Evolutionary conservation across 2,888 invertebrate genomes (phyloP), one percentile per base, ranked within the genome.

Genomic region (Plebejus melissa): DNA sequence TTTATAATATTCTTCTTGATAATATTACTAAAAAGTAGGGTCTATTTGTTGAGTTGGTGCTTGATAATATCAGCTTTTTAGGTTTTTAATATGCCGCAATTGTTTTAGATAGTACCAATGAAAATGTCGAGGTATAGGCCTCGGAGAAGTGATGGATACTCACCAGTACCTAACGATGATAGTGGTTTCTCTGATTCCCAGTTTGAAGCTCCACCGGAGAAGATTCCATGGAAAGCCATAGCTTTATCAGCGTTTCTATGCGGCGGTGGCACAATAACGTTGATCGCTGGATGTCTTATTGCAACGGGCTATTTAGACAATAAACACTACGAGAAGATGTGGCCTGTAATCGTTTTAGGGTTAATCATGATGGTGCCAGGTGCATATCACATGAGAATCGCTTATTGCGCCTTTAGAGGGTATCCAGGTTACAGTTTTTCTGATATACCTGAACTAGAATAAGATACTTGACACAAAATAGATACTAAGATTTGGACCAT

Each of bases 281-380:
- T 98, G n/a, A 93, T 96, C 76, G 94, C 96, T 76, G 97, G 97
- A 60, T 95, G 96, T 79, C 90, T 98, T 78, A 96, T 98, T 77
- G 95, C 97, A 41, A 95, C 96, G 77, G 98, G 98, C 28, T 95
- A 97, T 82, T 96, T 98, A 84, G 96, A 96, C 83, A 94, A 96
- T 54, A 96, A 97, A 95, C 98, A 98, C 89, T 95, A 96, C 2
- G 98, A 98, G 87, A 94, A 98, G 78, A 96, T 97, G 86, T 98
- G 97, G 97, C 98, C 98, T 0, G 95, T 98, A 88, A 95, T 98
- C 79, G 96, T 98, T 80, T 92, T 98, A 83, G 98, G 98, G 54
- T 93, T 95, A 36, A 94, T 98, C 60, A 98, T 98, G 97, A 98
- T 98, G 84, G 96, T 98, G 80, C 98, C 98, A 0, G 98, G 98